Conservation (phyloP, 1,140 invertebrate species). For the Sweltsa coloradensis region DNA sequence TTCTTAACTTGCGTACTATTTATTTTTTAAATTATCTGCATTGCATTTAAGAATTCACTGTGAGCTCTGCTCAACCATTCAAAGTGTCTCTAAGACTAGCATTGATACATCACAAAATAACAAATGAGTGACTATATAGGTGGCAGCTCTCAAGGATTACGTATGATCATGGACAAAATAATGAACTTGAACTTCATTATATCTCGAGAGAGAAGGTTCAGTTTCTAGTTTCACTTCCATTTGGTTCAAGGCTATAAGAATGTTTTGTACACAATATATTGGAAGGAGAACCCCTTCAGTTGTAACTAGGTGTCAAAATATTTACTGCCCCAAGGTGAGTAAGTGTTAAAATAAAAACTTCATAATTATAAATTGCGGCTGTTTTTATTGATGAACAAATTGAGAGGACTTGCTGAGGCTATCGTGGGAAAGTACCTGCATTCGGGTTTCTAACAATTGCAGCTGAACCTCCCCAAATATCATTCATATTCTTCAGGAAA, state of each 20-base stretch:
- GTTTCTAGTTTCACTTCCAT: constrained; percentile 5
- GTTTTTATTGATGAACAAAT: too few species aligned
- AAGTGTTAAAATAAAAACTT: constrained; percentile 7
- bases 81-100: constrained; percentile 8
- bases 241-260: constrained; percentile 12
- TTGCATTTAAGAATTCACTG: too few species aligned
- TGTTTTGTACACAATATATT: constrained; percentile 13
- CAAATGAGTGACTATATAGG: too few species aligned
- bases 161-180: neutral
- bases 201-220: too few species aligned
- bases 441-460: too few species aligned
- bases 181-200: neutral
- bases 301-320: constrained; percentile 7
- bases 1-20: constrained; percentile 12
- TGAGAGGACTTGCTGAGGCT: too few species aligned
- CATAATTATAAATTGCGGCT: too few species aligned
- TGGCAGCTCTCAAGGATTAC: neutral
- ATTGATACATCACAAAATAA: too few species aligned
- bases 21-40: constrained; percentile 9
- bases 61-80: too few species aligned
- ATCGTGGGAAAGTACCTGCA: too few species aligned
- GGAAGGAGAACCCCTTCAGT: constrained; percentile 10
- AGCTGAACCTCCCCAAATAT: too few species aligned
- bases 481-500: too few species aligned
- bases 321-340: constrained; percentile 11